Evolutionary conservation across 2,888 invertebrate species (phyloP).

Genomic region (Steinernema hermaphroditum): DNA sequence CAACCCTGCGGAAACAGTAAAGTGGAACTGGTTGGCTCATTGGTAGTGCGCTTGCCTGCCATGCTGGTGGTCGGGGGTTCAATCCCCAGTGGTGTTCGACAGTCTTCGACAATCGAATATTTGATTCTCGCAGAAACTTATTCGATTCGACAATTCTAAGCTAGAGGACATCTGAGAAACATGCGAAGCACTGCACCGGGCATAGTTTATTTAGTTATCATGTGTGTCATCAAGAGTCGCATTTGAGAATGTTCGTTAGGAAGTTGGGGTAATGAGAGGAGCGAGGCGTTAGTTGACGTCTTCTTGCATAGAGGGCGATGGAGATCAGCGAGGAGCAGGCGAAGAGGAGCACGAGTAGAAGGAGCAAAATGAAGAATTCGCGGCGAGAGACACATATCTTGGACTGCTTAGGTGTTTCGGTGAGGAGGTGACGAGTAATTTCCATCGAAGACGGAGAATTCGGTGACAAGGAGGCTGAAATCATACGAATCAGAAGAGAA

Average conservation of each 20-base stretch:
- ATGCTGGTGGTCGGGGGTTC: too few species aligned
- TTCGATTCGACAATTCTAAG: too few species aligned
- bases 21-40: too few species aligned
- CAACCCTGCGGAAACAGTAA: too few species aligned
- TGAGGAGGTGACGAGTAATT: not conserved
- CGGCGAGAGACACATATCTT: not conserved
- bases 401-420: not conserved
- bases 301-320: constrained; percentile 6
- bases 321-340: not conserved
- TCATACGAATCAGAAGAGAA: not conserved
- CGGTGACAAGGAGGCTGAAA: not conserved
- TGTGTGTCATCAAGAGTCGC: not conserved
- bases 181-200: constrained; percentile 4
- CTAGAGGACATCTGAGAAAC: constrained; percentile 2
- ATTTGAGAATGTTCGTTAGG: not conserved
- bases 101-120: too few species aligned
- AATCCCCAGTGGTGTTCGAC: too few species aligned
- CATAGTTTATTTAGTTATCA: not conserved
- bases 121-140: constrained; percentile 24
- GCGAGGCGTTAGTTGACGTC: not conserved
- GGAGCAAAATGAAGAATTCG: not conserved
- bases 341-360: not conserved
- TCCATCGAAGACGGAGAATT: not conserved
- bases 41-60: too few species aligned
- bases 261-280: not conserved